Evolutionary conservation across 37 sponge, comb jelly and placozoan species (phyloP).

Genomic region (Bolinopsis microptera): DNA sequence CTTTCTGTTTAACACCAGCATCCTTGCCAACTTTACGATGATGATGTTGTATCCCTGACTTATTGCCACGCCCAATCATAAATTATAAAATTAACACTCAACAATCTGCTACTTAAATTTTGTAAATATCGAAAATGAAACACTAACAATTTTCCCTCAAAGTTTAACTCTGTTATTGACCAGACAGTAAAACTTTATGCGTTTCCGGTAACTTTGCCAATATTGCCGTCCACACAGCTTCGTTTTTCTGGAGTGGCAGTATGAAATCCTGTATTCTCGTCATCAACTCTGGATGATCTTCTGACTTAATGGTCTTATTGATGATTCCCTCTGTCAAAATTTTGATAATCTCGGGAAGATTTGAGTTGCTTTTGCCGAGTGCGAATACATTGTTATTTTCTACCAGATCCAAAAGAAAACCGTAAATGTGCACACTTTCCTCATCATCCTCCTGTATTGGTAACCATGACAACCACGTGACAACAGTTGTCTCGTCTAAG

Average conservation of each 20-base stretch:
- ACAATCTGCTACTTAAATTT: slow-evolving; percentile 18
- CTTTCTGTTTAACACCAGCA: background rate
- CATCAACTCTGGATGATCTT: slow-evolving; percentile 48
- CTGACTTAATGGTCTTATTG: slow-evolving; percentile 42
- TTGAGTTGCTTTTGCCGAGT: slow-evolving; percentile 10
- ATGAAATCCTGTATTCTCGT: background rate
- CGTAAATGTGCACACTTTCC: slow-evolving; percentile 90
- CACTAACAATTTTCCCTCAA: background rate
- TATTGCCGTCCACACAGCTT: background rate
- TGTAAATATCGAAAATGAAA: background rate
- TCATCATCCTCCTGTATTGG: slow-evolving; percentile 94
- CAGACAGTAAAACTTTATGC: slow-evolving; percentile 25
- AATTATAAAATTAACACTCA: slow-evolving; percentile 48
- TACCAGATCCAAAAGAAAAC: slow-evolving; percentile 91
- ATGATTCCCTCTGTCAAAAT: slow-evolving; percentile 60
- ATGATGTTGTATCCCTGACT: background rate
- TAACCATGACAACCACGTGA: slow-evolving; percentile 92
- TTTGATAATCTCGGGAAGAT: slow-evolving; percentile 14
- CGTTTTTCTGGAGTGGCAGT: background rate
- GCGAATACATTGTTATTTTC: slow-evolving; percentile 57
- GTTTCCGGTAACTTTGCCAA: slow-evolving; percentile 45
- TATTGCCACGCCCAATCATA: background rate
- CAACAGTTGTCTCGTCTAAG: slow-evolving; percentile 79
- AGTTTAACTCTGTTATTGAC: slow-evolving; percentile 3
- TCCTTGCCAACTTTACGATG: too few relatives aligned